These are phyloP conservation scores for Corythaixoides concolor DNA, from an alignment of 2,113 vertebrate genomes.

Conservation along the genomic window DNA sequence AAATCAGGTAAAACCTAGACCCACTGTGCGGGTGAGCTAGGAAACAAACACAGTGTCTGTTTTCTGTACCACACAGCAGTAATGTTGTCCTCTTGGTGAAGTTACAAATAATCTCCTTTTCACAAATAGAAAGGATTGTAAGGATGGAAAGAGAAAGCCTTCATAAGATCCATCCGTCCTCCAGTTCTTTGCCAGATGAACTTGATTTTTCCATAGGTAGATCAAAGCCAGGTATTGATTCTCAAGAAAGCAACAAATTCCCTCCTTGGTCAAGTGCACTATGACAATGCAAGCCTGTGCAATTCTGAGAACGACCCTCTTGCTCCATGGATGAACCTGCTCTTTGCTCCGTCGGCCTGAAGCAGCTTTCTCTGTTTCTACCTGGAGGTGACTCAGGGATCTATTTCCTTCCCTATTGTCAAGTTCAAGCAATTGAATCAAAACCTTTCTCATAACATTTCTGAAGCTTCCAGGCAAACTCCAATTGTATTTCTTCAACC, in stretches of 20 bases:
- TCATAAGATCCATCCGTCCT: background rate
- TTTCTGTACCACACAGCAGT: background rate
- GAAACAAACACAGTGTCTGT: background rate
- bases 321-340: background rate
- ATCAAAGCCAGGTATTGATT: background rate
- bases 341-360: background rate
- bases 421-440: background rate
- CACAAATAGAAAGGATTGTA: background rate
- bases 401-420: background rate
- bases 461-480: background rate
- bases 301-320: background rate
- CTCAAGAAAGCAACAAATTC: background rate
- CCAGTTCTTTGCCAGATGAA: constrained; percentile 1
- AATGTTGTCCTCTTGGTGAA: constrained; percentile 39
- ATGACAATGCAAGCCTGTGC: background rate
- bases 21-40: background rate
- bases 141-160: background rate
- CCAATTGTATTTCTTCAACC: background rate
- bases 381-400: background rate
- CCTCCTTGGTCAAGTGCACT: background rate
- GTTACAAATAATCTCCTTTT: background rate
- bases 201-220: background rate
- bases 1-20: background rate
- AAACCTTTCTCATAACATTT: background rate
- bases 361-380: background rate